Conservation (phyloP, 2,888 invertebrate genomes). For the Brachyptera risi region DNA sequence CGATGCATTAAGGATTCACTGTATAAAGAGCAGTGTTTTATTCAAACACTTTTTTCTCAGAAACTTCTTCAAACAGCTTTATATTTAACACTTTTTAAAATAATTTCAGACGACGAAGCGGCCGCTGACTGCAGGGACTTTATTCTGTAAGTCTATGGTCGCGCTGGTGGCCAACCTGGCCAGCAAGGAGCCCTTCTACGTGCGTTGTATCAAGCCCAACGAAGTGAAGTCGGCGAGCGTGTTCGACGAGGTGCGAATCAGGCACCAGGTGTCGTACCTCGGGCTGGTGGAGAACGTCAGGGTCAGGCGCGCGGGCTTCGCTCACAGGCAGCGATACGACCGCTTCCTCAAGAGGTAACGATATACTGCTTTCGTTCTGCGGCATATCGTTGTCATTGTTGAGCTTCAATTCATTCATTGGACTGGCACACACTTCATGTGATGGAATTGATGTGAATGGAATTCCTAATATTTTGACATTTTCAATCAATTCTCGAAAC, state of each 20-base stretch:
- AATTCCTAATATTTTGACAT: too few species aligned
- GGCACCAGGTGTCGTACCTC: constrained; percentile 76
- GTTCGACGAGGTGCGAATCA: constrained; percentile 79
- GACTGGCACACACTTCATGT: too few species aligned
- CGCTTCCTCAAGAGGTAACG: constrained; percentile 77
- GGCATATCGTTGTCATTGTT: too few species aligned
- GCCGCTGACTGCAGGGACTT: constrained; percentile 88
- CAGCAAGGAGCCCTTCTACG: constrained; percentile 94
- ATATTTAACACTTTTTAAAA: too few species aligned
- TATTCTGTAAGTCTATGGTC: constrained; percentile 94
- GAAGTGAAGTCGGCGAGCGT: constrained; percentile 82
- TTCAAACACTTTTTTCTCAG: neutral
- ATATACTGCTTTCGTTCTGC: too few species aligned
- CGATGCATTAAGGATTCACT: too few species aligned
- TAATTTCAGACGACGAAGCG: constrained; percentile 91
- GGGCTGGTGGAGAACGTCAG: constrained; percentile 94
- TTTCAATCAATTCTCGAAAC: too few species aligned
- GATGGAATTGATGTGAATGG: too few species aligned
- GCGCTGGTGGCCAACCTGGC: constrained; percentile 82
- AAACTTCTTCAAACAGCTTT: too few species aligned
- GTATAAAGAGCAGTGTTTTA: too few species aligned
- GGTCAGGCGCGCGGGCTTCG: constrained; percentile 94
- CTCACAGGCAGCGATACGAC: constrained; percentile 90
- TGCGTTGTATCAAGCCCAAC: constrained; percentile 96
- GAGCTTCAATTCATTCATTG: too few species aligned